Conservation (phyloP, 2,888 invertebrate species). For the Phytoseiulus persimilis region DNA sequence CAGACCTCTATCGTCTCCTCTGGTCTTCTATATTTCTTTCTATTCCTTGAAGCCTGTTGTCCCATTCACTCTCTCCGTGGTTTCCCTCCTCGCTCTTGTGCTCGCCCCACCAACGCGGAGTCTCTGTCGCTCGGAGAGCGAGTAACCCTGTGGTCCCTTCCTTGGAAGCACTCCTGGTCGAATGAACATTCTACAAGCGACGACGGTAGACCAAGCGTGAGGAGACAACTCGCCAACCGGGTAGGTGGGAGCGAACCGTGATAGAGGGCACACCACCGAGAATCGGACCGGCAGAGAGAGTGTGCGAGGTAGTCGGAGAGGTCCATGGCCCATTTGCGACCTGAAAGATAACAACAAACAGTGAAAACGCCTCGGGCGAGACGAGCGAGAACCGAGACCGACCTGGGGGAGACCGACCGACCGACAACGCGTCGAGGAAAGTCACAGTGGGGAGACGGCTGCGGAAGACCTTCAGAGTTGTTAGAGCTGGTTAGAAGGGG, state of each 20-base stretch:
- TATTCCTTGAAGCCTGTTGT: background rate
- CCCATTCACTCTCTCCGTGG: background rate
- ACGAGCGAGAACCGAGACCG: background rate
- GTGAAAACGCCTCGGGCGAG: background rate
- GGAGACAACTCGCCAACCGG: background rate
- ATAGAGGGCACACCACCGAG: background rate
- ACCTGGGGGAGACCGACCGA: background rate
- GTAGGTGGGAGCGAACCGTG: background rate
- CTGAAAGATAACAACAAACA: slow-evolving; percentile 5
- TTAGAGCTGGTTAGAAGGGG: background rate
- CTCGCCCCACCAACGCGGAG: background rate
- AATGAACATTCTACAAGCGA: background rate
- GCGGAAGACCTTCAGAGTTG: background rate
- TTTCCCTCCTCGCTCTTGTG: background rate
- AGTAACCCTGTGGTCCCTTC: background rate
- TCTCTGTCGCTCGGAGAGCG: background rate
- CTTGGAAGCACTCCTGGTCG: background rate
- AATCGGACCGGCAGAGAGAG: background rate
- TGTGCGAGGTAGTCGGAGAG: background rate
- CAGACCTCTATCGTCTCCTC: background rate
- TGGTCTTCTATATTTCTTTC: background rate
- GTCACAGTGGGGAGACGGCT: background rate
- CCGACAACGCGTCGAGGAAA: background rate
- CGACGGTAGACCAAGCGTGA: background rate
- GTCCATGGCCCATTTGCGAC: slow-evolving; percentile 5